Base-by-base conservation (phyloP, 2,888 invertebrate genomes). In the Plagodis pulveraria region DNA sequence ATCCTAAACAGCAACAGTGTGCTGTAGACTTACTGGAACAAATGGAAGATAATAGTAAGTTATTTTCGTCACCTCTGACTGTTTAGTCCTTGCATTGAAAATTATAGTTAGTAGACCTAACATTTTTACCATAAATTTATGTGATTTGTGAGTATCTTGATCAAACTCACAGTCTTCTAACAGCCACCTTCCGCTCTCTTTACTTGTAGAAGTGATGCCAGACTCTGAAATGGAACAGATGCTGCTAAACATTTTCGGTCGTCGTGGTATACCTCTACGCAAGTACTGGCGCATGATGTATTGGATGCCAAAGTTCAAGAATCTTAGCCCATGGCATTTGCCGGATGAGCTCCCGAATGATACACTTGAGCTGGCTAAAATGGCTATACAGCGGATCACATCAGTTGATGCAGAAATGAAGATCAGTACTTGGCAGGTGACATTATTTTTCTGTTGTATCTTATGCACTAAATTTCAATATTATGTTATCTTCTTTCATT, bases 1-100 rank as follows among this genome's bases (percentile, higher is more conserved):
- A 97, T 90, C 98, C 99, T 0, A 97, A 97, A 81, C 99, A 99
- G 78, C 99, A 99, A 77, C 96, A 98, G 65, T 98, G 98, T 86
- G 96, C 96, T 42, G 95, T 98, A n/a, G 97, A 97, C 80, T 81
- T 99, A 52, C 87, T 99, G 34, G 96, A 97, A 73, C 96, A 98
- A 93, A 99, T 99, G 99, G 99, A 99, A 93, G 94, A 96, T 69
- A 95, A 97, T 85, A 96, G 97, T 96, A 87, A 77, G 72, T 49
- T 22, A 42, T 9, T n/a, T 0, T 7, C 32, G 5, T 6, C 8
- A 44, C 9, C 32, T 43, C 10, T 10, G 7, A 6, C n/a, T 41
- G 41, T n/a, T 41, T 38, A 8, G 7, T 5, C 38, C 9, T 38
- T 38, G 9, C 22, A 22, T 22, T 22, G 4, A 4, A 22, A 2